Evolutionary conservation across 2,888 invertebrate species (phyloP), one percentile per base, ranked within the genome.

Genomic region (Oscheius sp.): DNA sequence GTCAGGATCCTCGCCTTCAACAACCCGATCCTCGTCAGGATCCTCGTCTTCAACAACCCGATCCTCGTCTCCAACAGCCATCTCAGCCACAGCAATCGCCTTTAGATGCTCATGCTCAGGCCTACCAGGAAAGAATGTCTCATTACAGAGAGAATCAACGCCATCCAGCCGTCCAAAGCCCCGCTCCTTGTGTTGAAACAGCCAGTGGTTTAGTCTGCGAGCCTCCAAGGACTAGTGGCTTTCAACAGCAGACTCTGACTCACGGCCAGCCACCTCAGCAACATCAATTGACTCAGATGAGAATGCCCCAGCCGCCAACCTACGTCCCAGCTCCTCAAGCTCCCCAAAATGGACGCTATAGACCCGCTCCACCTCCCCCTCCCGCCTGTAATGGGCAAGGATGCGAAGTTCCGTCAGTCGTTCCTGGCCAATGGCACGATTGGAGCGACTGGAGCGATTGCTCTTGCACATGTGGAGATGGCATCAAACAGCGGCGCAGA

Each of bases 401-500:
- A 70, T 82, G 82, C 67, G 74, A 69, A 23, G 67, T 72, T 27
- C 73, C 66, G 25, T 63, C 65, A 50, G 55, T 70, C 27, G 63
- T 71, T 25, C 57, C 71, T 46, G 65, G 76, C 10, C 63, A 50
- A 10, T 81, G 81, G 81, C 73, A 78, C 37, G 82, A 82, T 23
- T 82, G 82, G 82, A 78, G 78, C n/a, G 79, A 79, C n/a, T 82
- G 79, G 79, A 77, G 77, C 12, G 48, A 63, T 17, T 82, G 82
- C 71, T 80, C 80, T 17, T 78, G 79, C 70, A 78, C 82, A 25
- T 82, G 82, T 46, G 82, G 77, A 31, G 80, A 79, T 46, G 80
- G 81, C 64, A 70, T 79, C 23, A 78, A 75, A 37, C 79, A 78
- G 27, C 69, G 82, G 61, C 71, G 80, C 57, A 70, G 82, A 42